Conservation (phyloP, 1,140 invertebrate species). For the Drosophila pseudoananassae region DNA sequence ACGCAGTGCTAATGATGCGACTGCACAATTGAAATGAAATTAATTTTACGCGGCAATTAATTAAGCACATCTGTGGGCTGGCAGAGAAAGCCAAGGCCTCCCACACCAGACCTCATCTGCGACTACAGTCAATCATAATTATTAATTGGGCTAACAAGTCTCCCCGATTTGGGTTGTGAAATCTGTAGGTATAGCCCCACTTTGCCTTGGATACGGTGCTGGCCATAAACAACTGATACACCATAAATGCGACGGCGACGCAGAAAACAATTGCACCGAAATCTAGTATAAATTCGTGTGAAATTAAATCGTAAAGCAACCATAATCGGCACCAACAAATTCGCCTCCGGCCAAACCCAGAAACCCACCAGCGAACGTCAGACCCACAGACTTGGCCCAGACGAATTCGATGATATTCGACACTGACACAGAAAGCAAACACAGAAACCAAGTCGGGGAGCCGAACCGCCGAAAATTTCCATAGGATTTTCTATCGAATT, state of each 20-base stretch:
- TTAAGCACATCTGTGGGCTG: slow-evolving; percentile 64
- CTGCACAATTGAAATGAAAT: slow-evolving; percentile 77
- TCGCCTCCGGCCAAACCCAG: slow-evolving; percentile 64
- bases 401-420: slow-evolving; percentile 47
- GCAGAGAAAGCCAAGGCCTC: slow-evolving; percentile 69
- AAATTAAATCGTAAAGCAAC: slow-evolving; percentile 59
- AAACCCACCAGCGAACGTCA: slow-evolving; percentile 51
- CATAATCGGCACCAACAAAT: slow-evolving; percentile 42
- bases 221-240: slow-evolving; percentile 57
- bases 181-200: slow-evolving; percentile 26
- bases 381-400: slow-evolving; percentile 39
- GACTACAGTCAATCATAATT: slow-evolving; percentile 25
- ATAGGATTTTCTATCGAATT: slow-evolving; percentile 48
- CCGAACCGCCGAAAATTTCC: slow-evolving; percentile 43
- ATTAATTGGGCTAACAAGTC: slow-evolving; percentile 73
- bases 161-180: slow-evolving; percentile 55
- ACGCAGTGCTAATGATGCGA: slow-evolving; percentile 69
- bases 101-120: slow-evolving; percentile 34
- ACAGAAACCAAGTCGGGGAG: background rate
- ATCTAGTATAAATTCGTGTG: slow-evolving; percentile 64
- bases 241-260: slow-evolving; percentile 68
- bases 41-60: slow-evolving; percentile 78
- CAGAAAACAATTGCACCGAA: slow-evolving; percentile 72
- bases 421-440: slow-evolving; percentile 67
- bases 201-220: slow-evolving; percentile 37